phyloP scores from a whole-genome alignment of 2,888 invertebrate genomes.

The Lysandra bellargus region DNA sequence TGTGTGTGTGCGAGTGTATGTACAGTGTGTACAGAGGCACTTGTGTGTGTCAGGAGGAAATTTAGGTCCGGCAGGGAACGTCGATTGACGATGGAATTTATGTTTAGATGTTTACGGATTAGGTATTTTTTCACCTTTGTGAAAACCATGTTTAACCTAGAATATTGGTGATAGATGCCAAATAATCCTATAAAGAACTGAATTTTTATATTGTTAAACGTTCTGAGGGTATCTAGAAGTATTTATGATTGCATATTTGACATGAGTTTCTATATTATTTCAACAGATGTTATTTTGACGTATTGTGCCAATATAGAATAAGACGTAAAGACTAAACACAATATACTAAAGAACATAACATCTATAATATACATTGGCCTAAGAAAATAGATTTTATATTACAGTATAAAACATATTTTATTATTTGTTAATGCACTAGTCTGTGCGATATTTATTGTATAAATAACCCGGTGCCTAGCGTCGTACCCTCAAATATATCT shows the following conservation, averaged over 20 bases:
- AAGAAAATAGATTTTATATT: slow-evolving; percentile 51
- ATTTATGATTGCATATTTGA: slow-evolving; percentile 49
- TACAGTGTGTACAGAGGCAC: slow-evolving; percentile 35
- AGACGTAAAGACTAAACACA: slow-evolving; percentile 38
- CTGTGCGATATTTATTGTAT: slow-evolving; percentile 64
- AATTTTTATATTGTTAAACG: slow-evolving; percentile 78
- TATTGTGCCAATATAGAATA: slow-evolving; percentile 72
- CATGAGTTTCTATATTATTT: slow-evolving; percentile 33
- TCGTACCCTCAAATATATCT: slow-evolving; percentile 45
- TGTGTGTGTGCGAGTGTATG: slow-evolving; percentile 46
- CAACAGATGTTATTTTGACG: slow-evolving; percentile 36
- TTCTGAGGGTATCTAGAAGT: slow-evolving; percentile 78
- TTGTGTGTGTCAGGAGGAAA: slow-evolving; percentile 66
- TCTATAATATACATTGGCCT: slow-evolving; percentile 60
- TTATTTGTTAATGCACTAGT: slow-evolving; percentile 52
- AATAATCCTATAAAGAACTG: slow-evolving; percentile 81
- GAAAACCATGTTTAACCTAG: slow-evolving; percentile 74
- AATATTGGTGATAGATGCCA: slow-evolving; percentile 79
- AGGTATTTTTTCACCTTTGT: slow-evolving; percentile 75
- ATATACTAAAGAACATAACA: slow-evolving; percentile 1
- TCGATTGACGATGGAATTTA: slow-evolving; percentile 64
- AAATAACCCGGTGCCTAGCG: slow-evolving; percentile 63
- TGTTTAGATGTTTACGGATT: slow-evolving; percentile 66
- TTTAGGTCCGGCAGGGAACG: slow-evolving; percentile 77
- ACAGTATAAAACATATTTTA: slow-evolving; percentile 11